Conservation (phyloP, 2,888 invertebrate species). For the Cosmia trapezina region DNA sequence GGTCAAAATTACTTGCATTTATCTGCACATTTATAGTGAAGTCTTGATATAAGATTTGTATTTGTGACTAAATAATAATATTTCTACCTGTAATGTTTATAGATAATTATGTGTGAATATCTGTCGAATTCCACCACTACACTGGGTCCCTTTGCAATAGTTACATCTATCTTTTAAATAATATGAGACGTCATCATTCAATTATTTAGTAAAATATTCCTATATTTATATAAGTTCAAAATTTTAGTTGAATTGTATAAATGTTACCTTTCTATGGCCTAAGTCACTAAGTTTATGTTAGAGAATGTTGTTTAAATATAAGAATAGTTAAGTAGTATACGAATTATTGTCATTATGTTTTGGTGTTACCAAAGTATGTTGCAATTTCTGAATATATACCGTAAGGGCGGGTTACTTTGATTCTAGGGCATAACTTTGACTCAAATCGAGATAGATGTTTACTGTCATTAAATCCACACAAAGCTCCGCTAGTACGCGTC, state of each 20-base stretch:
- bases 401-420: too few relatives aligned
- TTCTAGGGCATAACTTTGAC: too few relatives aligned
- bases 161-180: conserved; percentile 28
- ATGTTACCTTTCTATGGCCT: conserved; percentile 70
- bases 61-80: conserved; percentile 12
- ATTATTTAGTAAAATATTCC: conserved; percentile 36
- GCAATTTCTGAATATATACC: conserved; percentile 56
- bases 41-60: conserved; percentile 4
- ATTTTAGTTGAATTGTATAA: conserved; percentile 57
- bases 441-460: too few relatives aligned
- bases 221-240: conserved; percentile 17
- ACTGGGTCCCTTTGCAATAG: conserved; percentile 18
- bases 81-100: conserved; percentile 30
- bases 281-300: conserved; percentile 67
- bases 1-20: conserved; percentile 55
- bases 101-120: conserved; percentile 12
- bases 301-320: conserved; percentile 56
- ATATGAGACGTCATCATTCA: conserved; percentile 6
- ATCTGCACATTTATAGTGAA: conserved; percentile 26
- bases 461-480: too few relatives aligned
- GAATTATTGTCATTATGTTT: conserved; percentile 52
- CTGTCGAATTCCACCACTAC: conserved; percentile 3
- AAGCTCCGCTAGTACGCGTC: too few relatives aligned
- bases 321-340: conserved; percentile 55
- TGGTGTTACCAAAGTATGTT: conserved; percentile 70